Percentiles rank a stretch among this genome's conserved stretches.
phyloP scores from a whole-genome alignment of 2,797 vertebrate genomes.

The Anguilla obscura region DNA sequence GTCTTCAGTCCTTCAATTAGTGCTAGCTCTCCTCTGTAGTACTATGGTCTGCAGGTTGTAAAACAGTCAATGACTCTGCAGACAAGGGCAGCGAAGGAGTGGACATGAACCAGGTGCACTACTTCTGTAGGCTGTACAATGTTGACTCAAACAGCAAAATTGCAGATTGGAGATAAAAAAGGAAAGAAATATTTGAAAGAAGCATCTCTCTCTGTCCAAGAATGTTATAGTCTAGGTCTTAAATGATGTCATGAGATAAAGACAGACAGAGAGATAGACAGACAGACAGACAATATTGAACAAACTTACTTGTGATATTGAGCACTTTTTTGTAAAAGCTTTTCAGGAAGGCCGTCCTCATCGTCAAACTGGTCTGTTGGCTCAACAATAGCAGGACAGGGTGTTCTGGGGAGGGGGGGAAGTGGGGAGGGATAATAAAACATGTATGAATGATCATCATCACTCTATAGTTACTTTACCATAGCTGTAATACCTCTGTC shows the following conservation, averaged over 20 bases:
- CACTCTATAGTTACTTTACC: neutral
- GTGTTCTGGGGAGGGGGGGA: slow-evolving; percentile 74
- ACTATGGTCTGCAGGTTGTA: too few relatives aligned
- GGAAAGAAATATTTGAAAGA: neutral
- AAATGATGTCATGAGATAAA: neutral
- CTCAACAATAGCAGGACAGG: slow-evolving; percentile 92
- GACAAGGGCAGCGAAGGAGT: too few relatives aligned
- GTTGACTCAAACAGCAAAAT: too few relatives aligned
- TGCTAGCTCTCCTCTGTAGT: too few relatives aligned
- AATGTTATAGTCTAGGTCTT: neutral
- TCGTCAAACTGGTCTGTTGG: slow-evolving; percentile 93
- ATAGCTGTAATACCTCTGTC: neutral
- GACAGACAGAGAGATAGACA: neutral
- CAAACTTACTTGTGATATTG: slow-evolving; percentile 87
- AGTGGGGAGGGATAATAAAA: neutral
- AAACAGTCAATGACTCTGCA: too few relatives aligned
- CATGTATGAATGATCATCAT: neutral
- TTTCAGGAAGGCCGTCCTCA: slow-evolving; percentile 93
- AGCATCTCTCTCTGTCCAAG: neutral
- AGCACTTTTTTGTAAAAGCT: slow-evolving; percentile 86
- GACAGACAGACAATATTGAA: neutral
- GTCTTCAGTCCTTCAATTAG: too few relatives aligned
- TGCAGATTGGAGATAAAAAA: too few relatives aligned
- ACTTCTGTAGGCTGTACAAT: too few relatives aligned
- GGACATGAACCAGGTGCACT: too few relatives aligned